These are phyloP conservation scores for Epirrita christyi DNA, from an alignment of 2,888 invertebrate genomes.

Conservation along the genomic window DNA sequence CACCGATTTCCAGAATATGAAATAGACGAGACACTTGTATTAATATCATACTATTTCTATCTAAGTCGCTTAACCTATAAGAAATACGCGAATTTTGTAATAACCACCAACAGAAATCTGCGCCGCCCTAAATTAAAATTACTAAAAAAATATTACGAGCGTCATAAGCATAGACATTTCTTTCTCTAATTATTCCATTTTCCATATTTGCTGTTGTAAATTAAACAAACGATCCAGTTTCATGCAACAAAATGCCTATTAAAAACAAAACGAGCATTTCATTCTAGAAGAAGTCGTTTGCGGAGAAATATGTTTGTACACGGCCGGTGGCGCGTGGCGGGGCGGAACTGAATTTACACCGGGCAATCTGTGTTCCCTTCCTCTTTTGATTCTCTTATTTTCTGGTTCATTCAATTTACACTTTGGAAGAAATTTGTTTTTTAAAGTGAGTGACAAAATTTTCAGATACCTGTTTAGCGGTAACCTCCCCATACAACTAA, in stretches of 20 bases:
- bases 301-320: slow-evolving; percentile 41
- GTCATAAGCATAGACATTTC: slow-evolving; percentile 18
- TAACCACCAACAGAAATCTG: too few species aligned
- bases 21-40: too few species aligned
- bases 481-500: too few species aligned
- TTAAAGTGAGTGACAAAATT: too few species aligned
- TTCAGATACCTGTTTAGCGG: too few species aligned
- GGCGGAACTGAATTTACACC: slow-evolving; percentile 32
- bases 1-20: too few species aligned
- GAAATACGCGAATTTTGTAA: too few species aligned
- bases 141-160: slow-evolving; percentile 21
- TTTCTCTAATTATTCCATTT: slow-evolving; percentile 40
- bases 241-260: slow-evolving; percentile 43
- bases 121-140: slow-evolving; percentile 18
- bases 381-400: slow-evolving; percentile 23
- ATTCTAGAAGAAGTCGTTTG: slow-evolving; percentile 42
- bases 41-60: too few species aligned
- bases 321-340: too few species aligned
- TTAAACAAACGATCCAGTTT: slow-evolving; percentile 39
- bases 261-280: slow-evolving; percentile 42
- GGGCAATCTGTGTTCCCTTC: slow-evolving; percentile 29
- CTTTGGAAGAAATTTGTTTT: slow-evolving; percentile 5
- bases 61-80: too few species aligned
- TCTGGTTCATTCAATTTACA: slow-evolving; percentile 24
- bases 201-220: slow-evolving; percentile 38